Evolutionary conservation across 2,113 vertebrate genomes (phyloP), one percentile per base, ranked within the genome.

Genomic region (Menidia beryllina): DNA sequence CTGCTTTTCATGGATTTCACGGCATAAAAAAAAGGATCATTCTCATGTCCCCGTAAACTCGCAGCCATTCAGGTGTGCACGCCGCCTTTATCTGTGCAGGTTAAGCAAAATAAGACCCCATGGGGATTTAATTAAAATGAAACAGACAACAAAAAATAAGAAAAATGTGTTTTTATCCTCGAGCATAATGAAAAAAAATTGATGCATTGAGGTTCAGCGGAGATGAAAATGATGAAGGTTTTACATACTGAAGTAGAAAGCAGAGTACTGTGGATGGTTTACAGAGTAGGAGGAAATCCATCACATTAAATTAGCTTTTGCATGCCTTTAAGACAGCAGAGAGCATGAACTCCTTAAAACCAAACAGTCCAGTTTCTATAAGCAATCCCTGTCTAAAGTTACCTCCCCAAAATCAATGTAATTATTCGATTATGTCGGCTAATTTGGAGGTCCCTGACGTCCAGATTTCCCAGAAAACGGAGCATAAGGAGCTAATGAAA

Each of bases 391-490:
- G 15, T n/a, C 13, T 58, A 43, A 56, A 66, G 14, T 41, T 14
- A 12, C 34, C 21, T 72, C 38, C 19, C 9, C 15, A 13, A 63
- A 63, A 25, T 19, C 7, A 20, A 25, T 17, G 26, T 19, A 45
- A 34, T 38, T 19, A 20, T 43, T 53, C 20, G 57, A 60, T 59
- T 69, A 54, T 45, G 25, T 38, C 6, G 9, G 20, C 25, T 25
- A 15, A 30, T 19, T 10, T 52, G 34, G 21, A 52, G 25, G 30
- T 41, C 11, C 49, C 21, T 52, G 49, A 64, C 26, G 48, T 26
- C 34, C 5, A 60, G 26, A 56, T 59, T 64, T 19, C 17, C 43
- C 72, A 55, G 26, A 25, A n/a, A 69, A 45, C 64, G 43, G 49
- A 54, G 36, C 58, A 57, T 27, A 23, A 10, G 30, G 27, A n/a